phyloP scores from a whole-genome alignment of 2,113 vertebrate species.

The Aphyosemion australe region DNA sequence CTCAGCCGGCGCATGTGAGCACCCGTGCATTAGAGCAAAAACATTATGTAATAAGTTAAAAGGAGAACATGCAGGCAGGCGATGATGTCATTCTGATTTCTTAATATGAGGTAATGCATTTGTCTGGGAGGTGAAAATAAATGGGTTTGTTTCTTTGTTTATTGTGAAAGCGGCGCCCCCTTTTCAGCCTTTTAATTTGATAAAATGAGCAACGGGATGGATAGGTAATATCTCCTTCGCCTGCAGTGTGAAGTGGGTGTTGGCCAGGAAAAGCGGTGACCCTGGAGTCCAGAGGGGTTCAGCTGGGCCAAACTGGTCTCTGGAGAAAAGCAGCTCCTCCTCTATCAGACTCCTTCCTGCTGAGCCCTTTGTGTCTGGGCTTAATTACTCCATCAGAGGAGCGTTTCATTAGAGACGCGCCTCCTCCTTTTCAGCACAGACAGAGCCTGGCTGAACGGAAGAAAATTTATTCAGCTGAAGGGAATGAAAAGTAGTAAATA shows the following conservation, averaged over 20 bases:
- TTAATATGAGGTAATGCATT: neutral
- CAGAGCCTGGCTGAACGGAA: constrained; percentile 41
- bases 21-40: constrained; percentile 39
- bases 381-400: constrained; percentile 70
- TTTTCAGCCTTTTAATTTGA: neutral
- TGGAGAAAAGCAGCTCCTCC: constrained; percentile 61
- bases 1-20: constrained; percentile 22
- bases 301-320: constrained; percentile 40
- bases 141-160: neutral
- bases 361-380: constrained; percentile 77
- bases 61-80: constrained; percentile 26
- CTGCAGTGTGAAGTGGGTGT: constrained; percentile 31
- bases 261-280: constrained; percentile 25
- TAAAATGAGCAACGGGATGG: constrained; percentile 19
- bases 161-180: neutral
- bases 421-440: constrained; percentile 59
- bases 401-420: constrained; percentile 58
- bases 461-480: constrained; percentile 47
- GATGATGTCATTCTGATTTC: constrained; percentile 42
- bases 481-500: constrained; percentile 55
- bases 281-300: constrained; percentile 42
- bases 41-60: constrained; percentile 63
- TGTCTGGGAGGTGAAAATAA: no score
- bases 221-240: constrained; percentile 23
- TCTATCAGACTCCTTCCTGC: constrained; percentile 73